phyloP scores from a whole-genome alignment of 2,797 vertebrate genomes.

The Phaenicophaeus curvirostris region DNA sequence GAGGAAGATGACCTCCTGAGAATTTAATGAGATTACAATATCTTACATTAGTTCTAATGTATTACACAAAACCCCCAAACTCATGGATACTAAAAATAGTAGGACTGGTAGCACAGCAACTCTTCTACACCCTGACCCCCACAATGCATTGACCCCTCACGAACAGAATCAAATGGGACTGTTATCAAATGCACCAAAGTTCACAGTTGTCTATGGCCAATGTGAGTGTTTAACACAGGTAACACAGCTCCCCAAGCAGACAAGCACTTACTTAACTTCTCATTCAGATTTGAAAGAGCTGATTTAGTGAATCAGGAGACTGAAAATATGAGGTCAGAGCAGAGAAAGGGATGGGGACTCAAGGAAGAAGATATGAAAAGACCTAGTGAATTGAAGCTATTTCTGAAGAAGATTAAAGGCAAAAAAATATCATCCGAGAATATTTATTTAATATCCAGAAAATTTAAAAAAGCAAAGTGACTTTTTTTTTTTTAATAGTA shows the following conservation, averaged over 20 bases:
- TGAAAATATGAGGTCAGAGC: background rate
- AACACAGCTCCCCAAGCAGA: fast-evolving
- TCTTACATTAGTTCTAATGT: background rate
- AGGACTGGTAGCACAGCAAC: background rate
- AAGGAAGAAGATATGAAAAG: background rate
- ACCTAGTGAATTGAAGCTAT: background rate
- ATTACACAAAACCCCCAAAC: background rate
- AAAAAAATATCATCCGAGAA: background rate
- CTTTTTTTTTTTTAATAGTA: background rate
- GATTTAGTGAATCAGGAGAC: background rate
- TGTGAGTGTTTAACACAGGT: background rate
- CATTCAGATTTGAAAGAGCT: background rate
- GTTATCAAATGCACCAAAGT: background rate
- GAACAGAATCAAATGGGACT: background rate
- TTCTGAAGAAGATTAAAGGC: background rate
- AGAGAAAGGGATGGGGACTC: background rate
- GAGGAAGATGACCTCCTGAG: background rate
- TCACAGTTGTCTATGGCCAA: background rate
- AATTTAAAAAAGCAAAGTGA: background rate
- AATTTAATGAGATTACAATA: background rate
- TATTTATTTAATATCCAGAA: background rate
- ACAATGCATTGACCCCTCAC: background rate
- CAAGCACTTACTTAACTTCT: background rate
- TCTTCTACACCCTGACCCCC: background rate
- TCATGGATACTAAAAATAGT: background rate